Evolutionary conservation across 2,113 vertebrate species (phyloP).

Genomic region (Callipepla californica): DNA sequence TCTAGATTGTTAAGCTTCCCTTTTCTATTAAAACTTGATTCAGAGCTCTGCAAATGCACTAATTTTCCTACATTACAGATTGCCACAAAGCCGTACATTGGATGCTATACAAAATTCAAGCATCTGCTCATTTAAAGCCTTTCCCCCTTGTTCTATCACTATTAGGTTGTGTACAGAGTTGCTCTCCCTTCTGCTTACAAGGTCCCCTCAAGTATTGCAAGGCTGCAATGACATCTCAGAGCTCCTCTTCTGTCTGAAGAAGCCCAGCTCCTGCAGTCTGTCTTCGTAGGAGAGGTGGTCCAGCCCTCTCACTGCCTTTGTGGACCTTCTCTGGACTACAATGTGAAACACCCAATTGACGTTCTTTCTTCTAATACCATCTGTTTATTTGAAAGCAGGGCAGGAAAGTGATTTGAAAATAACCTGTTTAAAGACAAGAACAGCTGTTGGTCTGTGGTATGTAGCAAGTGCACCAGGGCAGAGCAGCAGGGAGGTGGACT

Average conservation of each 20-base stretch:
- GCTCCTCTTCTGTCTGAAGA: no score
- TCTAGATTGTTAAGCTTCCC: not conserved
- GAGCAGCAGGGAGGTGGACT: not conserved
- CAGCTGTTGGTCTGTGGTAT: not conserved
- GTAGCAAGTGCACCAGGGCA: accelerated
- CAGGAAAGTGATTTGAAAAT: not conserved
- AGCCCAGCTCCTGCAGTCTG: no score
- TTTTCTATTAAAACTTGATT: not conserved
- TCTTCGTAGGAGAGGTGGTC: no score
- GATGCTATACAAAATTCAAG: not conserved
- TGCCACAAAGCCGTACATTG: not conserved
- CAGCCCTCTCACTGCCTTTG: no score
- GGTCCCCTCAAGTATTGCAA: no score
- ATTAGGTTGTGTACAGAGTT: no score
- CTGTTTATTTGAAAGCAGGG: not conserved
- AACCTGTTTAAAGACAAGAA: not conserved
- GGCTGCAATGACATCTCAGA: no score
- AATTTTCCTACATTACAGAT: not conserved
- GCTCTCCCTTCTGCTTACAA: no score
- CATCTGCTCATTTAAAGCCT: no score
- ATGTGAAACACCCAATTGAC: not conserved
- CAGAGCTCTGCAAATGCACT: not conserved
- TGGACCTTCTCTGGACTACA: no score
- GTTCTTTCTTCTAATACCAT: not conserved
- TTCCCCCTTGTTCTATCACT: no score